phyloP scores from a whole-genome alignment of 2,797 vertebrate genomes.

The Pangasius krempfi region DNA sequence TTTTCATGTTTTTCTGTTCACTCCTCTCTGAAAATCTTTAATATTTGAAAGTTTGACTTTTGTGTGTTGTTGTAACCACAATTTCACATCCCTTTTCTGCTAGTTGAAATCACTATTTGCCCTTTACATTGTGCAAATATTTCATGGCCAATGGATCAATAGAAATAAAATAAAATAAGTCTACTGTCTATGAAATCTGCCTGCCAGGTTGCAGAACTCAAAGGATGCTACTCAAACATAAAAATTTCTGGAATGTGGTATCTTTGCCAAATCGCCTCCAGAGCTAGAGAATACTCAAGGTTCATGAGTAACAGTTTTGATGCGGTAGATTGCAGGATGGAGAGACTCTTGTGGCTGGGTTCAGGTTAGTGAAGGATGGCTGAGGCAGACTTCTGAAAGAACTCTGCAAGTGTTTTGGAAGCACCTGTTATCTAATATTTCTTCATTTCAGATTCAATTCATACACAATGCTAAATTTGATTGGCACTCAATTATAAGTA shows the following conservation, averaged over 20 bases:
- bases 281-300: neutral
- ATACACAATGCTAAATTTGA: neutral
- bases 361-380: neutral
- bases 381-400: neutral
- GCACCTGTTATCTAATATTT: conserved; percentile 20
- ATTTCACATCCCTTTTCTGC: neutral
- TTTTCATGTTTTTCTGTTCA: neutral
- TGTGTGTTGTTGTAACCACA: neutral
- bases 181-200: neutral
- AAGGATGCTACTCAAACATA: neutral
- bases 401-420: neutral
- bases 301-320: conserved; percentile 14
- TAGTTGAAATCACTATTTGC: neutral
- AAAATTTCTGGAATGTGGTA: neutral
- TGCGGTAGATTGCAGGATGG: neutral
- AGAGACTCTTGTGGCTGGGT: neutral
- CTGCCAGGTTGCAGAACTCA: neutral
- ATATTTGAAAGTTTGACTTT: neutral
- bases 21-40: neutral
- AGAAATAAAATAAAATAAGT: neutral
- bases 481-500: neutral
- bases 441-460: neutral
- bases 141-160: neutral
- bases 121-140: neutral
- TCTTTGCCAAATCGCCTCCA: conserved; percentile 14